Percentiles rank a stretch among this genome's conserved stretches.
phyloP scores from a whole-genome alignment of 2,888 invertebrate genomes.

The Agrochola macilenta region DNA sequence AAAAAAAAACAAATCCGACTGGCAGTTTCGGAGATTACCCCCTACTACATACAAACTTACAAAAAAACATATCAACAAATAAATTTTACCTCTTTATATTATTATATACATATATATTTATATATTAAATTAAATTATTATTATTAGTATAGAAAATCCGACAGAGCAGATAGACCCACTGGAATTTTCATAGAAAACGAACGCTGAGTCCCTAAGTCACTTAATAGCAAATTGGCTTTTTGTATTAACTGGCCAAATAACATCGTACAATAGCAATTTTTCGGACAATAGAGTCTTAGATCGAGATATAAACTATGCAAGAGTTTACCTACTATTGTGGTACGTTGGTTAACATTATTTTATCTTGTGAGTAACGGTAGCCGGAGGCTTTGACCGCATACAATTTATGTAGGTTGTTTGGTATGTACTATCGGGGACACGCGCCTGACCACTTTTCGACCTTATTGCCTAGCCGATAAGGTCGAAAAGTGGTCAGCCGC shows the following conservation, averaged over 20 bases:
- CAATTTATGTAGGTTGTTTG: slow-evolving; percentile 10
- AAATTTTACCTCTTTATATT: too few relatives aligned
- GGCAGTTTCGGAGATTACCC: too few relatives aligned
- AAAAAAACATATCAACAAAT: too few relatives aligned
- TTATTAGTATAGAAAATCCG: not conserved
- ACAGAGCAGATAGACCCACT: not conserved
- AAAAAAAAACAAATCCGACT: too few relatives aligned
- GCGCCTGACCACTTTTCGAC: too few relatives aligned
- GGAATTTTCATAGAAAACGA: slow-evolving; percentile 19
- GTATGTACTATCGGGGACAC: too few relatives aligned
- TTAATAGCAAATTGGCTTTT: not conserved
- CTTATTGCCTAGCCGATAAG: too few relatives aligned
- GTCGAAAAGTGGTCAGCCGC: too few relatives aligned
- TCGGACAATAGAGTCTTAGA: slow-evolving; percentile 19
- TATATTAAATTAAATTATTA: too few relatives aligned
- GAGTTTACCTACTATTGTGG: not conserved
- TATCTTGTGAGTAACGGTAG: slow-evolving; percentile 24
- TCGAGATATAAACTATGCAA: slow-evolving; percentile 35
- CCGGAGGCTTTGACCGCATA: slow-evolving; percentile 20
- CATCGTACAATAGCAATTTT: slow-evolving; percentile 27
- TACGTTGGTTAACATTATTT: slow-evolving; percentile 15
- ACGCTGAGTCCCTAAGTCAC: not conserved
- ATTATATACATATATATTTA: too few relatives aligned
- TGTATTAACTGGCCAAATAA: slow-evolving; percentile 15
- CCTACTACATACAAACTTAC: too few relatives aligned